phyloP scores from a whole-genome alignment of 2,113 vertebrate genomes.

The Capreolus pygargus region DNA sequence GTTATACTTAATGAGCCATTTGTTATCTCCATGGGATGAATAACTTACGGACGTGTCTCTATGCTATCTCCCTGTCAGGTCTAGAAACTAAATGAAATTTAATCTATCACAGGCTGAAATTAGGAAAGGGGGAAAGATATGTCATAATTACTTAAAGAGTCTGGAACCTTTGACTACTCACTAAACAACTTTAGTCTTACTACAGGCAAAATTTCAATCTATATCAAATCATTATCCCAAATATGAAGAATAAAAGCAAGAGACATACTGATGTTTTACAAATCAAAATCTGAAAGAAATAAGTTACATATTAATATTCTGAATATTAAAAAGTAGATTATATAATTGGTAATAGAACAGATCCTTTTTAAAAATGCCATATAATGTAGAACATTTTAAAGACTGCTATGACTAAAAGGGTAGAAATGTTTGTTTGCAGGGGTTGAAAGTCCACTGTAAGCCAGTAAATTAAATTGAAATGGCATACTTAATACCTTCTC shows the following conservation, averaged over 20 bases:
- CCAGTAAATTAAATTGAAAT: constrained; percentile 36
- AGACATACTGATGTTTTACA: neutral
- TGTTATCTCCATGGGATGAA: constrained; percentile 19
- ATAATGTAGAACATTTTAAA: neutral
- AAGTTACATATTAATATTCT: neutral
- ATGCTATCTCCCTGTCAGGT: neutral
- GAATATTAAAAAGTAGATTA: neutral
- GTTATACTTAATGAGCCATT: constrained; percentile 51
- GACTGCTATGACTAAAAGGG: neutral
- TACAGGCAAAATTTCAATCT: neutral
- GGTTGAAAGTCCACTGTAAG: neutral
- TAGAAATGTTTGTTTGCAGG: neutral
- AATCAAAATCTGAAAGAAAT: neutral
- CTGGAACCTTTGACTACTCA: neutral
- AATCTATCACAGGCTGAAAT: neutral
- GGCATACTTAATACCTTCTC: constrained; percentile 1
- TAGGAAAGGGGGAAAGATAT: neutral
- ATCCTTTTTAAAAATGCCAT: neutral
- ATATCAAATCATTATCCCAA: neutral
- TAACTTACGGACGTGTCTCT: neutral
- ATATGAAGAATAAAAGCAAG: neutral
- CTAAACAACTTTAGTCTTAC: neutral
- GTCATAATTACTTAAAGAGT: neutral
- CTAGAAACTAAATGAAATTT: constrained; percentile 30
- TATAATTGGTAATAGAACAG: neutral